phyloP scores from a whole-genome alignment of 2,797 vertebrate species.

The Sebastes hopkinsi region DNA sequence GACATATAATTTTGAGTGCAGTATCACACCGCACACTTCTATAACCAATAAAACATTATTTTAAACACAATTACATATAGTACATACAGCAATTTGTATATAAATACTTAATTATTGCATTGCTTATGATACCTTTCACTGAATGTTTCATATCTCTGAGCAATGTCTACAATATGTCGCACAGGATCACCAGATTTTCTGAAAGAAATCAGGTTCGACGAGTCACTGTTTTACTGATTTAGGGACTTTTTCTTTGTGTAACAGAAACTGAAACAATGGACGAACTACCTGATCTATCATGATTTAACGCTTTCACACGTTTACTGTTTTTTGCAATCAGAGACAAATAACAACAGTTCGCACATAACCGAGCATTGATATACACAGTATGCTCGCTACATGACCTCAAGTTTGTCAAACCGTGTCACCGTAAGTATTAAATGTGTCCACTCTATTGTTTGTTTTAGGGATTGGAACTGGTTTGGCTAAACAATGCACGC shows the following conservation, averaged over 20 bases:
- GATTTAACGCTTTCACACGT: accelerated
- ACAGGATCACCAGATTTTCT: neutral
- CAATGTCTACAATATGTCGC: neutral
- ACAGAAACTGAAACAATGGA: neutral
- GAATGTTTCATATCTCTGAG: neutral
- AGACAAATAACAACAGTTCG: neutral
- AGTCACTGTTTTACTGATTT: neutral
- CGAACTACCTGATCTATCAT: neutral
- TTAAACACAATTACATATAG: neutral
- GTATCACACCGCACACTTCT: neutral
- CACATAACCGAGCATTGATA: neutral
- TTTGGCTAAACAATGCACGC: neutral
- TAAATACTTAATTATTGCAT: neutral
- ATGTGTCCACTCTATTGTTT: neutral
- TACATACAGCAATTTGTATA: neutral
- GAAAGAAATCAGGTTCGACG: neutral
- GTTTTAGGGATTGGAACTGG: neutral
- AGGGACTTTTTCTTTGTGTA: neutral
- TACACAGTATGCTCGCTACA: neutral
- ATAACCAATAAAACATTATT: neutral
- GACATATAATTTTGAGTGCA: neutral
- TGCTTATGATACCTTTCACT: neutral
- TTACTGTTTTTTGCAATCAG: neutral
- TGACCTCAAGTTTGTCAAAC: neutral
- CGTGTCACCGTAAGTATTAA: accelerated